These are phyloP conservation scores for Psephotus haematonotus DNA, from an alignment of 2,113 vertebrate genomes.

Conservation along the genomic window DNA sequence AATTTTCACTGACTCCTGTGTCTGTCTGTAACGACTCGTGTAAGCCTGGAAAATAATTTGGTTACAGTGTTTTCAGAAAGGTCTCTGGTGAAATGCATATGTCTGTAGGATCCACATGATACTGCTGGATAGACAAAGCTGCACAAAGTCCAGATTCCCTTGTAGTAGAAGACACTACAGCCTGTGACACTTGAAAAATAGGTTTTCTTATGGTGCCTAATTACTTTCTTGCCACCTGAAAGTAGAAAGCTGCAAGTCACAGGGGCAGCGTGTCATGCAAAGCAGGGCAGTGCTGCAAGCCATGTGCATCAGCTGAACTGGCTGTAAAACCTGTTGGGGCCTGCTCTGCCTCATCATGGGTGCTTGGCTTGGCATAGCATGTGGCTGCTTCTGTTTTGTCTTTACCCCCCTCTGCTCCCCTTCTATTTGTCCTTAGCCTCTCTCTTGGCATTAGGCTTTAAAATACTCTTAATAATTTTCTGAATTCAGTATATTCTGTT, in stretches of 20 bases:
- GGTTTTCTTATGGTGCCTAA: neutral
- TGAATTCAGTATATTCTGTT: neutral
- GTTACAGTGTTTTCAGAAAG: constrained; percentile 69
- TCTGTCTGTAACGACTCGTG: neutral
- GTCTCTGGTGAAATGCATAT: constrained; percentile 56
- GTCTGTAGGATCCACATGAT: constrained; percentile 12
- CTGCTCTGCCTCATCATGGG: neutral
- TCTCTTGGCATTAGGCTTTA: neutral
- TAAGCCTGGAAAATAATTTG: constrained; percentile 68
- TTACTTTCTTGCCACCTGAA: neutral
- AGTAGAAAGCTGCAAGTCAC: neutral
- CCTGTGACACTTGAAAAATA: neutral
- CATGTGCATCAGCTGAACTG: neutral
- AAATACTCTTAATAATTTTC: neutral
- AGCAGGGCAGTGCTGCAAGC: neutral
- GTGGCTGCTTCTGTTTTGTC: neutral
- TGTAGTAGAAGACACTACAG: neutral
- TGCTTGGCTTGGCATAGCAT: neutral
- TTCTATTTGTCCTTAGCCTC: neutral
- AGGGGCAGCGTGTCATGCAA: neutral
- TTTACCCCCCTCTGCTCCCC: neutral
- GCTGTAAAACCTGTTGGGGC: neutral
- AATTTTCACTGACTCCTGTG: neutral
- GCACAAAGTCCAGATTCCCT: neutral
- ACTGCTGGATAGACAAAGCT: neutral